Evolutionary conservation across 1,140 invertebrate species (phyloP).

Genomic region (Aphis craccivora): DNA sequence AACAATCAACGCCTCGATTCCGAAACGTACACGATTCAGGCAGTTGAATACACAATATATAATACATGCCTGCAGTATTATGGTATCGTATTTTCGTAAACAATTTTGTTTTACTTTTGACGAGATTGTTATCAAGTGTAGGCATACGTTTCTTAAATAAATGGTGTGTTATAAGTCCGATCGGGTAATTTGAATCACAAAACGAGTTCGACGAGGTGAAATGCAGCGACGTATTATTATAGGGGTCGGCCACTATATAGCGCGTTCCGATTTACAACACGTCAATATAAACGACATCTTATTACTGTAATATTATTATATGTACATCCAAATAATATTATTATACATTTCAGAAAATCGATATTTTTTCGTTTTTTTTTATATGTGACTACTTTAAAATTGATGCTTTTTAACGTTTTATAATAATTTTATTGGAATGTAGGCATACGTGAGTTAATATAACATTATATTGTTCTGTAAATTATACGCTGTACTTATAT

Average conservation of each 20-base stretch:
- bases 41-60: not conserved
- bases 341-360: not conserved
- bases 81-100: not conserved
- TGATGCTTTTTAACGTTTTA: not conserved
- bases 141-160: not conserved
- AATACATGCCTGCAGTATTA: not conserved
- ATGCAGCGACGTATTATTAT: not conserved
- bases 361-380: not conserved
- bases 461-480: not conserved
- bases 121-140: not conserved
- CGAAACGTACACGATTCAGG: no score
- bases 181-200: not conserved
- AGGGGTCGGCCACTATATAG: not conserved
- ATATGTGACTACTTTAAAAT: not conserved
- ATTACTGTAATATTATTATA: not conserved
- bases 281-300: not conserved
- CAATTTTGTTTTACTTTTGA: slow-evolving; percentile 1
- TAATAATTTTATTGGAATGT: not conserved
- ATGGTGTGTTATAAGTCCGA: not conserved
- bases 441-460: not conserved
- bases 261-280: not conserved
- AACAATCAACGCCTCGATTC: not conserved
- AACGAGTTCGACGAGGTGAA: not conserved
- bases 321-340: not conserved
- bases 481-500: not conserved